Conservation (phyloP, 1,140 invertebrate genomes). For the Portunus trituberculatus region DNA sequence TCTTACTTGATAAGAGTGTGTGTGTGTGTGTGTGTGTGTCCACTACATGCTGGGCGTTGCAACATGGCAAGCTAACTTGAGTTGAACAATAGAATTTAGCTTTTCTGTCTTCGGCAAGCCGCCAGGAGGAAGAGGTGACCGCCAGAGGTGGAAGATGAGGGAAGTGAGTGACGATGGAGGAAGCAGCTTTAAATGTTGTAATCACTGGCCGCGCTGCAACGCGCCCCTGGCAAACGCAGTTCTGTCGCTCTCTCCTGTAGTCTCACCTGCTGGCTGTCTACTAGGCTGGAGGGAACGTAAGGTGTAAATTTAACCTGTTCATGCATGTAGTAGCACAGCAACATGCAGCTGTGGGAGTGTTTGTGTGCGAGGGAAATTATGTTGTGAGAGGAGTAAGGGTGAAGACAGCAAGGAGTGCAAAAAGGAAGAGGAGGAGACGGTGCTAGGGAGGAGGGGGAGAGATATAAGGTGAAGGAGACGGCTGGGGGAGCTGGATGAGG, state of each 20-base stretch:
- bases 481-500: background rate
- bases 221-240: background rate
- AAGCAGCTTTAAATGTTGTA: constrained; percentile 12
- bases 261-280: background rate
- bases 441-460: background rate
- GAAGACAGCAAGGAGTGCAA: background rate
- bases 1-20: background rate
- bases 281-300: too few relatives aligned
- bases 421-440: background rate
- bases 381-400: background rate
- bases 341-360: background rate
- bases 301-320: too few relatives aligned
- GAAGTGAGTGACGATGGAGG: background rate
- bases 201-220: background rate
- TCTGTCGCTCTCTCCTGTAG: background rate
- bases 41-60: background rate
- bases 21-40: background rate
- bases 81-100: background rate
- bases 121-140: background rate
- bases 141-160: background rate
- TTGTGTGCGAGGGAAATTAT: background rate
- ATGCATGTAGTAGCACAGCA: background rate
- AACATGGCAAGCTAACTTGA: background rate
- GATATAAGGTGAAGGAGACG: background rate
- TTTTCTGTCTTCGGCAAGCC: background rate